Evolutionary conservation across 2,888 invertebrate genomes (phyloP), one percentile per base, ranked within the genome.

Genomic region (Drosophila birchii): DNA sequence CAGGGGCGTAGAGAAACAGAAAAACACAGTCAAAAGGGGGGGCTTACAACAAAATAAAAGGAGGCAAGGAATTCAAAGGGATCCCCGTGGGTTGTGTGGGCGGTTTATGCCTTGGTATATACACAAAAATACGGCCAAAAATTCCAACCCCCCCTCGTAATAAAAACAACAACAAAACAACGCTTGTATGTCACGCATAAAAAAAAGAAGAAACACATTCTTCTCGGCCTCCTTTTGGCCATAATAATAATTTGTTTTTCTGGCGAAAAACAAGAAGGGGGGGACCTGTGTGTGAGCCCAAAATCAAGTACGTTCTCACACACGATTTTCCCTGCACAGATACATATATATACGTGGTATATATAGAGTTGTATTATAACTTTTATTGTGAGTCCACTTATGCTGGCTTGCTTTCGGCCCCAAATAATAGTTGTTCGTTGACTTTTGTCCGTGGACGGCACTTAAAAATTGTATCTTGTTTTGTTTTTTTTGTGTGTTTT

Each of bases 251-350:
- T 43, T 49, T 45, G 59, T 73, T 68, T 79, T 85, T 83, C 82
- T 75, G 62, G 61, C 73, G 73, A 83, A 85, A 84, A 78, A 67
- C 53, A 45, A 69, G 43, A 51, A 23, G 51, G 36, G 34, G n/a
- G n/a, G 9, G 34, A 11, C 34, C 47, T 73, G 59, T 51, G 62
- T 73, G 59, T 51, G 62, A 76, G 71, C 78, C 83, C 79, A 85
- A 71, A 81, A 81, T 84, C 82, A 85, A 86, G 83, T 82, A 85
- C 77, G 78, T 86, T 86, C 68, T 68, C 87, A 79, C 85, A 84
- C 82, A 86, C 79, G 78, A 73, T 79, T 75, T 74, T 78, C 57
- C 58, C 53, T 53, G 47, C 32, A 51, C 34, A 36, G 18, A 3
- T 47, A 45, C 54, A 18, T 43, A 41, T 47, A 34, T 43, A 51